Conservation (phyloP, 2,113 vertebrate genomes). For the Nycticryphes semicollaris region DNA sequence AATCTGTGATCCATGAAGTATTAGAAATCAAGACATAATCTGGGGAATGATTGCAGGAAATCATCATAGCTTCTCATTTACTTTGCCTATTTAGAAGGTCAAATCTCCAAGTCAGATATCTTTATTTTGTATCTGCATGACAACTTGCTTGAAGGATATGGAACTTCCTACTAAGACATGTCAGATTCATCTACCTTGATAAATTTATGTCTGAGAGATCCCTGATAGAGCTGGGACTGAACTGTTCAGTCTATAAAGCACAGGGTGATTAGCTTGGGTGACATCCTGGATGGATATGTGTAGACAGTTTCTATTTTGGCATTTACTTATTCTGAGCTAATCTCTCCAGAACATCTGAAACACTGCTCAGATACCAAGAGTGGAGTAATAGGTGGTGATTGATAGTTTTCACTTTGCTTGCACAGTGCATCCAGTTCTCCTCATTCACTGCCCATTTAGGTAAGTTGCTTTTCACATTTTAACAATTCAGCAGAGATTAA, state of each 20-base stretch:
- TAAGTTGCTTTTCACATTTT: slow-evolving; percentile 24
- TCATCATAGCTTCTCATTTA: neutral
- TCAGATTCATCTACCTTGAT: neutral
- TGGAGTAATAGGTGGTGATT: slow-evolving; percentile 37
- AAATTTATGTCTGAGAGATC: neutral
- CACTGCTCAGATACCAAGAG: slow-evolving; percentile 4
- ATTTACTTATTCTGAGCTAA: slow-evolving; percentile 43
- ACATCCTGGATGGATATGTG: neutral
- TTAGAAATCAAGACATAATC: slow-evolving; percentile 6
- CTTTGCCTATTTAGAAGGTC: neutral
- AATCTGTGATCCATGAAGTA: neutral
- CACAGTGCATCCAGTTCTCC: neutral
- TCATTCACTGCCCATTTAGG: slow-evolving; percentile 15
- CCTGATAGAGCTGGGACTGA: neutral
- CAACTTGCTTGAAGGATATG: neutral
- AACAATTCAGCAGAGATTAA: slow-evolving; percentile 17
- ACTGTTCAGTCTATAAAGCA: slow-evolving; percentile 31
- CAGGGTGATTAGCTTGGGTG: neutral
- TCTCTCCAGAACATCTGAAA: slow-evolving; percentile 40
- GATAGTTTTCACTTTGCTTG: slow-evolving; percentile 36
- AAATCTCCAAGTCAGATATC: neutral
- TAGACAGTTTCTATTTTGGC: slow-evolving; percentile 27
- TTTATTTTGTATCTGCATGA: neutral
- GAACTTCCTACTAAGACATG: neutral
- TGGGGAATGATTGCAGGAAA: neutral